A percentile compares a stretch with the other conserved stretches of the same genome.
phyloP scores from a whole-genome alignment of 2,113 vertebrate species.

The Pseudopipra pipra region DNA sequence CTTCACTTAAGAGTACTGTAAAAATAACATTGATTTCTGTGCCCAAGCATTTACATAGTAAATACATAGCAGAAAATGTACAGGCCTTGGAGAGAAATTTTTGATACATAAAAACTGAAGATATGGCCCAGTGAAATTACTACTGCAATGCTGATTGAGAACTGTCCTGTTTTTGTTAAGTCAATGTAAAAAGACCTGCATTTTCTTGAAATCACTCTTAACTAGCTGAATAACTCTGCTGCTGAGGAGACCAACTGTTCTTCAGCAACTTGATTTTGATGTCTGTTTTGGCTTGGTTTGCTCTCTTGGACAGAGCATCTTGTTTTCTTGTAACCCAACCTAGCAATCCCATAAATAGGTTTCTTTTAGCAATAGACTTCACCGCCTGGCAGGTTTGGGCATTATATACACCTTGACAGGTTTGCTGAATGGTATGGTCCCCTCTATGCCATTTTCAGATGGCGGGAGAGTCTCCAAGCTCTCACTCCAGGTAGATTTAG shows the following conservation, averaged over 20 bases:
- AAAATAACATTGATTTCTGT: not conserved
- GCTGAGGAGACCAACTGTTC: not conserved
- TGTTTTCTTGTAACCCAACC: not conserved
- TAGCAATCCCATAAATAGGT: not conserved
- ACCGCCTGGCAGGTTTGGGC: constrained; percentile 93
- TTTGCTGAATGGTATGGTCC: constrained; percentile 93
- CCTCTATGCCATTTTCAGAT: constrained; percentile 83
- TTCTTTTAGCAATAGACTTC: not conserved
- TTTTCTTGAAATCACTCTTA: not conserved
- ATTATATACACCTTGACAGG: constrained; percentile 94
- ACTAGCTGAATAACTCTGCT: not conserved
- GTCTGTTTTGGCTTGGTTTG: not conserved
- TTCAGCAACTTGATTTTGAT: not conserved
- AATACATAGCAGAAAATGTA: not conserved
- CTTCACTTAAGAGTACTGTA: not conserved
- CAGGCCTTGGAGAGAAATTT: not conserved
- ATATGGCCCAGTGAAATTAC: not conserved
- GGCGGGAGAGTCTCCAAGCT: constrained; percentile 73
- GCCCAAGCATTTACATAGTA: constrained; percentile 18
- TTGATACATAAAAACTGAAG: not conserved
- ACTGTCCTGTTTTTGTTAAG: not conserved
- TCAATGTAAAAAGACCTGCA: not conserved
- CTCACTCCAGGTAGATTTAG: constrained; percentile 81
- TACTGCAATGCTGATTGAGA: not conserved
- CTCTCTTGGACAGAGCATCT: not conserved